Conservation (phyloP, 2,888 invertebrate species). For the Acrobasis repandana region DNA sequence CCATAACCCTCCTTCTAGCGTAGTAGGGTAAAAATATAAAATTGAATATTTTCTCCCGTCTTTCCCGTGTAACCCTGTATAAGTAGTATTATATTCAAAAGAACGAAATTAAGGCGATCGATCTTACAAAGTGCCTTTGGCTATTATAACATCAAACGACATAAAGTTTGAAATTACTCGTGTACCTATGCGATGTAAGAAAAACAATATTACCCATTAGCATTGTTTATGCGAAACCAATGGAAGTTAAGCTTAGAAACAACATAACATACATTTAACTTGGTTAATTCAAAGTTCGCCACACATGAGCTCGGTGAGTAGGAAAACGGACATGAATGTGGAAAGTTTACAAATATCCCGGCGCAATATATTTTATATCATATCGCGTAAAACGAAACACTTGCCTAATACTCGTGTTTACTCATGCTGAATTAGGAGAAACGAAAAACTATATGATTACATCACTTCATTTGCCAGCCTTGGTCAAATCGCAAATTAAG, state of each 20-base stretch:
- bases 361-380: conserved; percentile 16
- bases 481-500: too few relatives aligned
- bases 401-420: neutral
- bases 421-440: too few relatives aligned
- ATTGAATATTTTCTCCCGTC: too few relatives aligned
- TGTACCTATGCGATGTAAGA: conserved; percentile 13
- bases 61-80: too few relatives aligned
- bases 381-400: neutral
- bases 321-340: conserved; percentile 20
- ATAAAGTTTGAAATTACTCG: conserved; percentile 18
- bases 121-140: conserved; percentile 60
- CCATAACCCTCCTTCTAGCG: too few relatives aligned
- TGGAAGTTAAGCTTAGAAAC: conserved; percentile 22
- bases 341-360: conserved; percentile 17
- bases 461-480: too few relatives aligned
- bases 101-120: conserved; percentile 51
- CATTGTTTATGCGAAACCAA: conserved; percentile 23
- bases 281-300: conserved; percentile 28
- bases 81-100: too few relatives aligned
- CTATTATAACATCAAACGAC: conserved; percentile 29
- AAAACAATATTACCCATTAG: conserved; percentile 25
- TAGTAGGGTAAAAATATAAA: too few relatives aligned
- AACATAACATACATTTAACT: conserved; percentile 26
- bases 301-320: conserved; percentile 20
- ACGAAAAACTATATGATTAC: too few relatives aligned